These are phyloP conservation scores for Cephalopholis sonnerati DNA, from an alignment of 2,113 vertebrate species.

Conservation along the genomic window DNA sequence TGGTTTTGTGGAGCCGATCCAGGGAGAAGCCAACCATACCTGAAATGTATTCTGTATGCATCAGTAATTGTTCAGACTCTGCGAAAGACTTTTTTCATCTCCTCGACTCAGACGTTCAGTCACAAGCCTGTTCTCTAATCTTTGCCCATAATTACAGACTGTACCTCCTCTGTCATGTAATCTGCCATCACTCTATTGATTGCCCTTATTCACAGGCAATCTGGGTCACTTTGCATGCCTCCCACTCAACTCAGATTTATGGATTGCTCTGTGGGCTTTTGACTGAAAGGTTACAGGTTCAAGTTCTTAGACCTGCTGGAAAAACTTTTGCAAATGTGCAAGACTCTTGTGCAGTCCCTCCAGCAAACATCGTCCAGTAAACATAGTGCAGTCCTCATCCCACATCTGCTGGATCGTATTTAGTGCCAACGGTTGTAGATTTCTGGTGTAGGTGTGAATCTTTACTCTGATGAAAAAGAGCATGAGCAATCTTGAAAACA, in stretches of 20 bases:
- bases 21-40: neutral
- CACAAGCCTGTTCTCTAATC: constrained; percentile 27
- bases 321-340: neutral
- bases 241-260: constrained; percentile 31
- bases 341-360: neutral
- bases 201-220: constrained; percentile 36
- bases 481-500: neutral
- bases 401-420: constrained; percentile 12
- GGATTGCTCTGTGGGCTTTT: constrained; percentile 22
- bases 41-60: neutral
- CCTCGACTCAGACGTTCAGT: neutral
- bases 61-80: neutral
- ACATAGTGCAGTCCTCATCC: neutral
- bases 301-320: neutral
- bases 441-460: neutral
- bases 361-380: neutral
- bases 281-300: neutral
- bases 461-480: neutral
- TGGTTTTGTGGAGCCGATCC: neutral
- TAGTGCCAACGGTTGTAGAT: neutral
- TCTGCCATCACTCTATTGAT: constrained; percentile 63
- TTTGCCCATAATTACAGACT: constrained; percentile 20
- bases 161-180: constrained; percentile 31
- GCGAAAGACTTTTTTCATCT: constrained; percentile 1
- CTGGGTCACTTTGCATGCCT: constrained; percentile 50